These are phyloP conservation scores for Chloroceryle inda DNA, from an alignment of 2,797 vertebrate species.

Conservation along the genomic window DNA sequence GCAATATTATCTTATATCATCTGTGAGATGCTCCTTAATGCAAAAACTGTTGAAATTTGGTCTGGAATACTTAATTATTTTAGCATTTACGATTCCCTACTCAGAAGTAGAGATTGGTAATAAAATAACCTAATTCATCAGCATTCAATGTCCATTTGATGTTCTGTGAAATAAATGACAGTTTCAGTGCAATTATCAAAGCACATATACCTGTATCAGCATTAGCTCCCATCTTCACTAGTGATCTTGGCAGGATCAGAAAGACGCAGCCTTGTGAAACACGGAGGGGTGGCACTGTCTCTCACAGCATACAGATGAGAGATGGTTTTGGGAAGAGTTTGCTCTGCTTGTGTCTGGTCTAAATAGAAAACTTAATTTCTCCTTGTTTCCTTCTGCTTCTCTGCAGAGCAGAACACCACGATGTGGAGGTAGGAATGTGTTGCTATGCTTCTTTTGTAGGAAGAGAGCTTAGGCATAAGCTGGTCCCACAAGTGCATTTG, in stretches of 20 bases:
- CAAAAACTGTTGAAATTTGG: slow-evolving; percentile 35
- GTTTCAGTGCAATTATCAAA: neutral
- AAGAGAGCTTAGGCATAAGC: neutral
- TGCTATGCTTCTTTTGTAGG: neutral
- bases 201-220: neutral
- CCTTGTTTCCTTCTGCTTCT: neutral
- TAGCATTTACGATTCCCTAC: slow-evolving; percentile 14
- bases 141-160: slow-evolving; percentile 38
- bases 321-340: neutral
- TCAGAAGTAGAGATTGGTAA: slow-evolving; percentile 30
- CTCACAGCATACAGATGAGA: neutral
- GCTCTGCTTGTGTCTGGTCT: neutral
- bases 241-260: neutral
- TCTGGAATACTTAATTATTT: slow-evolving; percentile 24
- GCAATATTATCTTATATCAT: slow-evolving; percentile 15
- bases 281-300: neutral
- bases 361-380: neutral
- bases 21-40: slow-evolving; percentile 17
- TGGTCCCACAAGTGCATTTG: neutral
- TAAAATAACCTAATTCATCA: neutral
- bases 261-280: neutral
- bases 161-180: neutral
- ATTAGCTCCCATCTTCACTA: neutral
- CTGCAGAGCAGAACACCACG: neutral
- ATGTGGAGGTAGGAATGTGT: rapidly evolving